phyloP scores from a whole-genome alignment of 2,888 invertebrate species.

The Lordiphosa fenestrarum region DNA sequence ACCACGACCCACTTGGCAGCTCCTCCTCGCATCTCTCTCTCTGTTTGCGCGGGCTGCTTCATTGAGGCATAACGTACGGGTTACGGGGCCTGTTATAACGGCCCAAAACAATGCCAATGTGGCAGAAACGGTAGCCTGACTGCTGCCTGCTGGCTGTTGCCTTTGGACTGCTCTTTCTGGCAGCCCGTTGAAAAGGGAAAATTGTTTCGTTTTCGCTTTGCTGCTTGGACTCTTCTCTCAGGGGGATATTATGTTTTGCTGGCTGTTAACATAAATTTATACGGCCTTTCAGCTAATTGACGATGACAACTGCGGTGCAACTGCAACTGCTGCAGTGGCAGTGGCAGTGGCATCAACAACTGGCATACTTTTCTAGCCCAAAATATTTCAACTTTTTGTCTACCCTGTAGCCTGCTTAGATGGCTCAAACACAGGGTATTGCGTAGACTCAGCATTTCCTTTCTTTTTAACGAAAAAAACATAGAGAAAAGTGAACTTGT shows the following conservation, averaged over 20 bases:
- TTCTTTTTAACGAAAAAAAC: no score
- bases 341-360: conserved; percentile 15
- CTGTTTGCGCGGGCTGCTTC: no score
- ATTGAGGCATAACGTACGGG: conserved; percentile 38
- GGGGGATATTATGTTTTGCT: conserved; percentile 53
- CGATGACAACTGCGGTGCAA: conserved; percentile 62
- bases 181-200: conserved; percentile 51
- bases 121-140: conserved; percentile 35
- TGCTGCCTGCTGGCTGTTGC: background rate
- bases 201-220: conserved; percentile 42
- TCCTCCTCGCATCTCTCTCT: conserved; percentile 4
- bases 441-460: no score
- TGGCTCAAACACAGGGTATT: no score
- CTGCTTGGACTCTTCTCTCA: conserved; percentile 20
- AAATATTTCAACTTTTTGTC: background rate
- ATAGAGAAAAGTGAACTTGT: no score
- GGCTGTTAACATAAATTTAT: conserved; percentile 66
- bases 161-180: background rate
- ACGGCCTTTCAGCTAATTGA: conserved; percentile 66
- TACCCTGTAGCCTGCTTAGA: no score
- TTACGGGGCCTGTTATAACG: conserved; percentile 42
- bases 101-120: conserved; percentile 45
- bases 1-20: conserved; percentile 41
- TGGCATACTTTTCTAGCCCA: conserved; percentile 44
- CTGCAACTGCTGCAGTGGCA: conserved; percentile 36